Evolutionary conservation across 2,797 vertebrate genomes (phyloP).

Genomic region (Erethizon dorsatum): DNA sequence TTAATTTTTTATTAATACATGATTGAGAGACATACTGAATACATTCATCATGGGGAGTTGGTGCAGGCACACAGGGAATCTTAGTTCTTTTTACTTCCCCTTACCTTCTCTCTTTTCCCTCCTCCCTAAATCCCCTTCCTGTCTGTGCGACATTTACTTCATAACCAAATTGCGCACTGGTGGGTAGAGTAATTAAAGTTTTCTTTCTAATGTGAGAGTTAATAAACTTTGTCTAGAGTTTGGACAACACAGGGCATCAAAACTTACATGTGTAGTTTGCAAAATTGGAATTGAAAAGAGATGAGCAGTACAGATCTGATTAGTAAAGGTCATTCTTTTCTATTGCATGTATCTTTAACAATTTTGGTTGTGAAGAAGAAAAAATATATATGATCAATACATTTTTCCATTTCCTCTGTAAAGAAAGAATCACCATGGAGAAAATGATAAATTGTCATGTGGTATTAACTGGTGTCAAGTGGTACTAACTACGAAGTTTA

Average conservation of each 20-base stretch:
- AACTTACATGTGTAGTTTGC: not conserved
- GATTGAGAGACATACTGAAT: too few species aligned
- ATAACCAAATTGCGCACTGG: not conserved
- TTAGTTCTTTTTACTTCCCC: too few species aligned
- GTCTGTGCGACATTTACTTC: not conserved
- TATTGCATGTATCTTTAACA: not conserved
- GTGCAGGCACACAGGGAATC: too few species aligned
- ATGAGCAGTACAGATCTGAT: not conserved
- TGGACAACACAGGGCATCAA: too few species aligned
- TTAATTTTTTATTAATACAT: too few species aligned
- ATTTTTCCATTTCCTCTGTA: not conserved
- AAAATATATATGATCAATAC: not conserved
- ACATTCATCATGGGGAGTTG: too few species aligned
- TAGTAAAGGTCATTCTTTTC: not conserved
- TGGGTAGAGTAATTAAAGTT: not conserved
- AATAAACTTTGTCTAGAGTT: not conserved
- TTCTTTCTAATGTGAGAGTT: not conserved
- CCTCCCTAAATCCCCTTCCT: not conserved
- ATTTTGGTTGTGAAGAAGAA: not conserved
- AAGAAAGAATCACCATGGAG: not conserved
- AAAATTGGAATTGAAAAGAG: not conserved
- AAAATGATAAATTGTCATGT: not conserved
- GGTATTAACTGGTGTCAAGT: not conserved
- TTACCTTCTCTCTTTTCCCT: not conserved
- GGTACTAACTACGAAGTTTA: not conserved